phyloP scores from a whole-genome alignment of 2,888 invertebrate species.

The Halictus ligatus region DNA sequence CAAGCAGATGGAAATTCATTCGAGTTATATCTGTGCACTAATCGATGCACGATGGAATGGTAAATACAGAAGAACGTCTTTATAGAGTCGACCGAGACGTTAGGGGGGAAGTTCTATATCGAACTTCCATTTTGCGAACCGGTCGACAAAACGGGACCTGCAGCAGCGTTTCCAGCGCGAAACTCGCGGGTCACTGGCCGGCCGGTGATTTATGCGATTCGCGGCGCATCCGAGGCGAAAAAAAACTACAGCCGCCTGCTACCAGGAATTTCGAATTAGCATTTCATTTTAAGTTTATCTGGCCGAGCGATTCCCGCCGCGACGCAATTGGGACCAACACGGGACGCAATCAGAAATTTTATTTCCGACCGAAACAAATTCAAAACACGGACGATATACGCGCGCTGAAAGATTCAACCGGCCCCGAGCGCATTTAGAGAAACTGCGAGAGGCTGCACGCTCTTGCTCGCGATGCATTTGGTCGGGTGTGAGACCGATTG shows the following conservation, averaged over 20 bases:
- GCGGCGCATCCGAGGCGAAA: conserved; percentile 13
- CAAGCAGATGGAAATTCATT: background rate
- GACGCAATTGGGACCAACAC: conserved; percentile 7
- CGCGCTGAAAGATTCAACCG: conserved; percentile 31
- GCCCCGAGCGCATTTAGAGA: background rate
- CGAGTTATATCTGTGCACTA: background rate
- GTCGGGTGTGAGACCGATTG: background rate
- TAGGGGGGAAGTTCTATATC: too few species aligned
- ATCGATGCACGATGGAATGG: background rate
- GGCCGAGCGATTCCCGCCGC: background rate
- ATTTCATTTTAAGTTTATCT: conserved; percentile 19
- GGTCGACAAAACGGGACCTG: background rate
- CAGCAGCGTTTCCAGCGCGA: conserved; percentile 33
- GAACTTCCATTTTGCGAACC: background rate
- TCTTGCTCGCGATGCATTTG: background rate
- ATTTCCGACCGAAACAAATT: conserved; percentile 29
- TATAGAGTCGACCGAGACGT: background rate
- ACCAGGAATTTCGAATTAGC: conserved; percentile 56
- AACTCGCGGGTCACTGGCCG: conserved; percentile 46
- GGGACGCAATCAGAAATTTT: conserved; percentile 45
- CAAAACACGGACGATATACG: conserved; percentile 33
- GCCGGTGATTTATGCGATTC: conserved; percentile 41
- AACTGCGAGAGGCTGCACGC: background rate
- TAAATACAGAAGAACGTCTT: background rate
- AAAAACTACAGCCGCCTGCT: conserved; percentile 1